These are phyloP conservation scores for Aplocera efformata DNA, from an alignment of 2,888 invertebrate species.

Conservation along the genomic window DNA sequence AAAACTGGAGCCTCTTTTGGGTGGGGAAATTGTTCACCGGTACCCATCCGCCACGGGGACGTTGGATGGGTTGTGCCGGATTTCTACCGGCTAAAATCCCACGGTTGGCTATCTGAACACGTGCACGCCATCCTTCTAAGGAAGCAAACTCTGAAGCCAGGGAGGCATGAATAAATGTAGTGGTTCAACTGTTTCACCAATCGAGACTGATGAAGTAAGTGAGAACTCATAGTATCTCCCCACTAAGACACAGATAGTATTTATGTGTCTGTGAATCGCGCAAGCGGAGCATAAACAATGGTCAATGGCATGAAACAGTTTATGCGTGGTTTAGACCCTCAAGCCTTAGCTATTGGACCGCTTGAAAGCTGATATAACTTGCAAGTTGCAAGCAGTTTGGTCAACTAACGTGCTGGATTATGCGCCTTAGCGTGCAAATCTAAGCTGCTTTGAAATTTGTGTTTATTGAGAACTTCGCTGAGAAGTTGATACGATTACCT, in stretches of 20 bases:
- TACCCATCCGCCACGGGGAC: too few relatives aligned
- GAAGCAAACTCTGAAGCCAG: too few relatives aligned
- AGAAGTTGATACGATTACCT: neutral
- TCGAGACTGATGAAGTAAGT: neutral
- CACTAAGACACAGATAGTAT: slow-evolving; percentile 41
- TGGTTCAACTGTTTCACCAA: too few relatives aligned
- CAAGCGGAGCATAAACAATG: slow-evolving; percentile 53
- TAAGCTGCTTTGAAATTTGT: neutral
- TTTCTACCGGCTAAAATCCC: too few relatives aligned
- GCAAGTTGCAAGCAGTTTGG: slow-evolving; percentile 17
- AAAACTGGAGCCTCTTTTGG: too few relatives aligned
- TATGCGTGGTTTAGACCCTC: slow-evolving; percentile 34
- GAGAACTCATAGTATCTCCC: slow-evolving; percentile 24
- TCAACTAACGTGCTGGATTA: slow-evolving; percentile 22
- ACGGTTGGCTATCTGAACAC: too few relatives aligned
- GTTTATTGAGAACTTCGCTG: neutral
- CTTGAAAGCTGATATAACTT: slow-evolving; percentile 10
- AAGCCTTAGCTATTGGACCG: slow-evolving; percentile 5
- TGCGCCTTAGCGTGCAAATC: neutral
- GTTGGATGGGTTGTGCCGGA: too few relatives aligned
- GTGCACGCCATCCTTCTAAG: too few relatives aligned
- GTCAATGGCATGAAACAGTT: slow-evolving; percentile 55
- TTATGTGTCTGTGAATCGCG: slow-evolving; percentile 61
- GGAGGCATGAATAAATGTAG: too few relatives aligned
- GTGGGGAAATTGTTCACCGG: too few relatives aligned